Conservation (phyloP, 2,113 vertebrate species). For the Silurus meridionalis region DNA sequence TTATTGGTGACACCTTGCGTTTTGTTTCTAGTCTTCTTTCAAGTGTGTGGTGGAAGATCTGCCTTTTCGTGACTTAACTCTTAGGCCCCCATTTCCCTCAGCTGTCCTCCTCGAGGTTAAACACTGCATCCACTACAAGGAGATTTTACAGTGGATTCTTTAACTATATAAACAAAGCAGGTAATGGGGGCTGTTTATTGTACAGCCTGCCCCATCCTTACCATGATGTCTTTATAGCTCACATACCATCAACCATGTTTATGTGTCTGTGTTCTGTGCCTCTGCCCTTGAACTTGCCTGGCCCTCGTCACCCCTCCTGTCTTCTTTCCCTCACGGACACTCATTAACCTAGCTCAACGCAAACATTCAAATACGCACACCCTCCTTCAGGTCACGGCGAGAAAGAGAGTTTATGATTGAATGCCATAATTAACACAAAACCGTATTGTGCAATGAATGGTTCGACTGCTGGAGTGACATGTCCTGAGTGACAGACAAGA, state of each 20-base stretch:
- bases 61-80: neutral
- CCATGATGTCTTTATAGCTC: constrained; percentile 78
- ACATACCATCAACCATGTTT: constrained; percentile 81
- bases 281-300: constrained; percentile 81
- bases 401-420: constrained; percentile 58
- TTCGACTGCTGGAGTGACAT: constrained; percentile 51
- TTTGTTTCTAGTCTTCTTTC: constrained; percentile 4
- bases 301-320: constrained; percentile 45
- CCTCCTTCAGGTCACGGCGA: constrained; percentile 1
- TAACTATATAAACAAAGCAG: constrained; percentile 77
- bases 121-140: constrained; percentile 41
- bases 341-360: neutral
- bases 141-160: constrained; percentile 76
- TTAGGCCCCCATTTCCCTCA: constrained; percentile 21
- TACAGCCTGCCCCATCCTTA: constrained; percentile 73
- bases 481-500: constrained; percentile 42
- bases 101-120: constrained; percentile 46
- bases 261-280: constrained; percentile 70
- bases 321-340: constrained; percentile 40
- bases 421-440: constrained; percentile 69
- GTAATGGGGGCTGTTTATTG: constrained; percentile 80
- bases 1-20: constrained; percentile 37
- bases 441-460: constrained; percentile 60
- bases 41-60: constrained; percentile 16
- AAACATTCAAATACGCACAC: constrained; percentile 8